Evolutionary conservation across 2,888 invertebrate genomes (phyloP).

Genomic region (Cheilosia scutellata): DNA sequence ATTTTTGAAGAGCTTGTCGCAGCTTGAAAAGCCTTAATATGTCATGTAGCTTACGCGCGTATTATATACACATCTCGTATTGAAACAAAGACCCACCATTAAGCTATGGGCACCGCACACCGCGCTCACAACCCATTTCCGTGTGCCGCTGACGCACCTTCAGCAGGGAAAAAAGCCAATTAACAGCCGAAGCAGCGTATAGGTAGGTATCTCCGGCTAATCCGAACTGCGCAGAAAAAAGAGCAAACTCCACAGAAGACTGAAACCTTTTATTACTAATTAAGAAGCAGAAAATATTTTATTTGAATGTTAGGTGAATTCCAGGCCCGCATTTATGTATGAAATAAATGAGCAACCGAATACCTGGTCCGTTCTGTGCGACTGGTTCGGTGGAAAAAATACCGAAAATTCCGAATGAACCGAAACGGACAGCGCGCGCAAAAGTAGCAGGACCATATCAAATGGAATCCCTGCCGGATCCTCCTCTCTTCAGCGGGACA

Average conservation of each 20-base stretch:
- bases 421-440: conserved; percentile 55
- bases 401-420: conserved; percentile 68
- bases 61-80: conserved; percentile 30
- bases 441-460: conserved; percentile 44
- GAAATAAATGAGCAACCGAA: conserved; percentile 74
- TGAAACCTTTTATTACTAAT: conserved; percentile 75
- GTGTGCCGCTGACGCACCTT: conserved; percentile 69
- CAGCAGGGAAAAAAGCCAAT: conserved; percentile 69
- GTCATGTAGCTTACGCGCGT: conserved; percentile 56
- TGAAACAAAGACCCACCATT: conserved; percentile 71
- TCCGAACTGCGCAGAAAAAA: conserved; percentile 39
- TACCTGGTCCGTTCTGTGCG: conserved; percentile 49
- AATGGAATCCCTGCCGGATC: conserved; percentile 73
- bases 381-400: conserved; percentile 66
- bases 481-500: conserved; percentile 33
- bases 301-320: conserved; percentile 75
- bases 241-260: conserved; percentile 21
- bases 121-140: conserved; percentile 57
- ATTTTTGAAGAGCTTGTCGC: conserved; percentile 56
- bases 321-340: conserved; percentile 72
- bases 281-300: conserved; percentile 75
- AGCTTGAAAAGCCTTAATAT: conserved; percentile 44
- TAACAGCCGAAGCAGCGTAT: conserved; percentile 59
- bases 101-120: conserved; percentile 58
- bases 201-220: conserved; percentile 47